Conservation (phyloP, 2,113 vertebrate genomes). For the Hippocampus barbouri region DNA sequence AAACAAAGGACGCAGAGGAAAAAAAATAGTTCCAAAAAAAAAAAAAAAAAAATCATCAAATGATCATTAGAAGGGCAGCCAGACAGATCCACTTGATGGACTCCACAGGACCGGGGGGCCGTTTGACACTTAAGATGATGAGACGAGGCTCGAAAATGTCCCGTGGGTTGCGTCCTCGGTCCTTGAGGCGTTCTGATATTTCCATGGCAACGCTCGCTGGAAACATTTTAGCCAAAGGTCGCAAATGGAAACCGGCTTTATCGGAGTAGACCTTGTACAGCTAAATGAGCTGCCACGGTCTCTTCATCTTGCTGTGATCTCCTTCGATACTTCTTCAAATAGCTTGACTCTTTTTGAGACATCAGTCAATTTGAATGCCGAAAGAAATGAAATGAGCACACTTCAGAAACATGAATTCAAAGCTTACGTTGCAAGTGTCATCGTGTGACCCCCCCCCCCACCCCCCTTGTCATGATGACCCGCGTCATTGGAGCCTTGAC, state of each 20-base stretch:
- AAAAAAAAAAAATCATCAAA: slow-evolving; percentile 17
- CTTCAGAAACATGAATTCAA: neutral
- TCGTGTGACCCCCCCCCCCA: neutral
- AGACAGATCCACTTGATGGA: slow-evolving; percentile 41
- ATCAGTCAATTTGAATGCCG: neutral
- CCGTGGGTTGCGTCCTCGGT: slow-evolving; percentile 20
- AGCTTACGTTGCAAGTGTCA: neutral
- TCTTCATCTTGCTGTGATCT: neutral
- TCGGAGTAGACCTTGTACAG: slow-evolving; percentile 18
- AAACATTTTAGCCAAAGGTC: slow-evolving; percentile 36
- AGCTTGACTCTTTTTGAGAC: neutral
- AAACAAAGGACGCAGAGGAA: slow-evolving; percentile 30
- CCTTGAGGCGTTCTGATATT: slow-evolving; percentile 28
- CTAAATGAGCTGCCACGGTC: slow-evolving; percentile 10
- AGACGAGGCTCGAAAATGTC: slow-evolving; percentile 17
- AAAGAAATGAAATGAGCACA: neutral
- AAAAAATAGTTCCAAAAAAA: slow-evolving; percentile 6
- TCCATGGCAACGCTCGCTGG: slow-evolving; percentile 24
- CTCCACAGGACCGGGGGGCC: slow-evolving; percentile 46
- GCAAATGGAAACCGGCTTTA: slow-evolving; percentile 12
- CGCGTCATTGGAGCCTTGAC: neutral
- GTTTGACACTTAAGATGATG: slow-evolving; percentile 49
- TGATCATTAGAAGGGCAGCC: slow-evolving; percentile 49
- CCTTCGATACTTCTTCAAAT: neutral
- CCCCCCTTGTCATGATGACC: neutral